Evolutionary conservation across 92 coral and sea anemone species (phyloP).

Genomic region (Epizoanthus ramosus): DNA sequence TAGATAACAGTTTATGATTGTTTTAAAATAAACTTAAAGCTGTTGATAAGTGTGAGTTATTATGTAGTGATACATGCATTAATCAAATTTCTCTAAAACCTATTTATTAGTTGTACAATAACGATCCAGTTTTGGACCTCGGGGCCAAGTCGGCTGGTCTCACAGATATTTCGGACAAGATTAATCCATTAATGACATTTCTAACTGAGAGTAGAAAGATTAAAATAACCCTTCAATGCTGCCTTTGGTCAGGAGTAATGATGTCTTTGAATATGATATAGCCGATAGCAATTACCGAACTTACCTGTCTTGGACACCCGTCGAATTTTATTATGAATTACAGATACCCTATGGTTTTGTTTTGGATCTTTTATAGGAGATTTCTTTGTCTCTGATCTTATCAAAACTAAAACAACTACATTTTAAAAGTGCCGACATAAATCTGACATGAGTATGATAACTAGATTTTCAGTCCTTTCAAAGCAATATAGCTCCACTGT

Average conservation of each 20-base stretch:
- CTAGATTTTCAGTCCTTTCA: not conserved
- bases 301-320: not conserved
- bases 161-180: not conserved
- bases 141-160: no score
- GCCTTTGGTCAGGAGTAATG: not conserved
- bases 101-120: not conserved
- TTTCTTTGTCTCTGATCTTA: not conserved
- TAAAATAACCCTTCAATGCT: not conserved
- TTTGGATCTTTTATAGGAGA: not conserved
- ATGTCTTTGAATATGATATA: not conserved
- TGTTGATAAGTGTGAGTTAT: constrained; percentile 9
- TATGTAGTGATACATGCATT: not conserved
- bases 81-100: constrained; percentile 22
- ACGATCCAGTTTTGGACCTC: no score
- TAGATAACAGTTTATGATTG: not conserved
- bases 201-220: not conserved
- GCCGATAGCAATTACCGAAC: not conserved
- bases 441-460: not conserved
- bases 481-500: not conserved
- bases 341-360: not conserved
- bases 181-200: not conserved
- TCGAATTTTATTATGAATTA: not conserved
- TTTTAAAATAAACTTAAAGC: not conserved
- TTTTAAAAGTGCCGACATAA: not conserved
- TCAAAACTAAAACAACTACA: no score